Evolutionary conservation across 2,888 invertebrate genomes (phyloP).

Genomic region (Pseudoips prasinana): DNA sequence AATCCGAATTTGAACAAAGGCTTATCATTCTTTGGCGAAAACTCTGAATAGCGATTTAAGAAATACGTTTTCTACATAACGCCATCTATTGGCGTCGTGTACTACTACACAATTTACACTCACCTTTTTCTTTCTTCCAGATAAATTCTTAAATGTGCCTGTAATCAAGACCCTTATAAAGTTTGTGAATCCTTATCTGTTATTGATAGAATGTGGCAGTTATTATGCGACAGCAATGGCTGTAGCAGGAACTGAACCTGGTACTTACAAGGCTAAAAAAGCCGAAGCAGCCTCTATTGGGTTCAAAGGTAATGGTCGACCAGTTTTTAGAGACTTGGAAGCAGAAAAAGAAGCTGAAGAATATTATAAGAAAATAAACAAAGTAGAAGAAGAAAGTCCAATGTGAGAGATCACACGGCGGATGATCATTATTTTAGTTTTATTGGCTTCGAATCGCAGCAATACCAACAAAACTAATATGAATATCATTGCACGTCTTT

Average conservation of each 20-base stretch:
- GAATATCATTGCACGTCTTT: too few species aligned
- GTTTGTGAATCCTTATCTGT: constrained; percentile 52
- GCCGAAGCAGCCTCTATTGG: constrained; percentile 42
- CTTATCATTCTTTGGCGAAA: too few species aligned
- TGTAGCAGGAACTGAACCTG: constrained; percentile 43
- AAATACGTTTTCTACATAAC: too few species aligned
- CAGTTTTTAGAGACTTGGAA: constrained; percentile 34
- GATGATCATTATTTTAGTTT: too few species aligned
- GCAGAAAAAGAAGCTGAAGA: constrained; percentile 11
- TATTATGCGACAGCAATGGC: constrained; percentile 50
- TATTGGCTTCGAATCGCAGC: too few species aligned
- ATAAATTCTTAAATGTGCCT: constrained; percentile 11
- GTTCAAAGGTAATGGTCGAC: constrained; percentile 44
- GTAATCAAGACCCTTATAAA: constrained; percentile 42
- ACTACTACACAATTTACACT: too few species aligned
- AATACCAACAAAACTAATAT: too few species aligned
- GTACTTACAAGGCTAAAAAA: constrained; percentile 30
- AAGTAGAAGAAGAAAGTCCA: constrained; percentile 5
- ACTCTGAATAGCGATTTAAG: too few species aligned
- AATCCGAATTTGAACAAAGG: too few species aligned
- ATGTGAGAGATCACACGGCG: too few species aligned
- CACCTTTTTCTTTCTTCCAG: constrained; percentile 36
- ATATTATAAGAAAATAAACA: not conserved
- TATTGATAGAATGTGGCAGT: constrained; percentile 51
- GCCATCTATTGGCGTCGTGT: too few species aligned